Evolutionary conservation across 2,888 invertebrate species (phyloP).

Genomic region (Danaus chrysippus): DNA sequence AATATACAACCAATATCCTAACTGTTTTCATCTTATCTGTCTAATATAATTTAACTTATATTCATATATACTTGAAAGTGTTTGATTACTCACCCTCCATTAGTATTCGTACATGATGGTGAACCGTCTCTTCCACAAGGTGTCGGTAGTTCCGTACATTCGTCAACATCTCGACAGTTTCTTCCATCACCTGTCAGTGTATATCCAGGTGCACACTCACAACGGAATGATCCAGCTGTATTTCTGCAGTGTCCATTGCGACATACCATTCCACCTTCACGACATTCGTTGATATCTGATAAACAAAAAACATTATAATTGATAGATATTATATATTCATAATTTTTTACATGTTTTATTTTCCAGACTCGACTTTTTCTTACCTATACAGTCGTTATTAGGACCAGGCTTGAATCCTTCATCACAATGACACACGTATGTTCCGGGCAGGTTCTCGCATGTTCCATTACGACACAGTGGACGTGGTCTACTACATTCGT

Average conservation of each 20-base stretch:
- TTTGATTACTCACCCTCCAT: constrained; percentile 54
- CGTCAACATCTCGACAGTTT: constrained; percentile 89
- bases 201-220: constrained; percentile 90
- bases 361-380: constrained; percentile 29
- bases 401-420: constrained; percentile 87
- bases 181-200: constrained; percentile 85
- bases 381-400: constrained; percentile 88
- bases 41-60: no score
- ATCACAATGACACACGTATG: constrained; percentile 86
- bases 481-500: constrained; percentile 85
- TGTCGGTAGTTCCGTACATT: constrained; percentile 80
- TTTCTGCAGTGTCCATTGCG: constrained; percentile 91
- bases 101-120: constrained; percentile 69
- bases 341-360: not conserved
- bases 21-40: no score
- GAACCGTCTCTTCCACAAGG: constrained; percentile 64
- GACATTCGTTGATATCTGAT: constrained; percentile 89
- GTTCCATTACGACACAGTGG: constrained; percentile 88
- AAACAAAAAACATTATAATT: constrained; percentile 9
- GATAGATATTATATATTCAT: not conserved
- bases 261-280: constrained; percentile 90
- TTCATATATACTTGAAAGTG: no score
- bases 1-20: no score
- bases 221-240: constrained; percentile 87
- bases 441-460: constrained; percentile 84